Base-by-base conservation (phyloP, 2,113 vertebrate species). In the Hassar affinis region DNA sequence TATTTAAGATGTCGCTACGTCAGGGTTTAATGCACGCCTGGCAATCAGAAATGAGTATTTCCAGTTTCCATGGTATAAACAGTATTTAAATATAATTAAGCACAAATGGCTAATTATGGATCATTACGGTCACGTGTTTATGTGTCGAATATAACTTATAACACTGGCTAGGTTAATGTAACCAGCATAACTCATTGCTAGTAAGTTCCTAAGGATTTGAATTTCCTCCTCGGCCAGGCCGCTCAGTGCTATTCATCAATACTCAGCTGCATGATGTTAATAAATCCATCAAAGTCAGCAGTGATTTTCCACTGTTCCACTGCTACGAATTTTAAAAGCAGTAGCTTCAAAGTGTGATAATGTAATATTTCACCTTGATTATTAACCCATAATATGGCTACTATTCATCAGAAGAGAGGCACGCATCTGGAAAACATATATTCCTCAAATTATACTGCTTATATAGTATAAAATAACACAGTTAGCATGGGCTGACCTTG, bases 291-390 rank as follows among this genome's bases (percentile, higher is more conserved):
- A 80, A 84, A 82, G 6, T 79, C 38, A 86, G 62, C 89, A 79
- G 78, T 42, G 80, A 87, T 85, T 88, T 88, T 91, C 86, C 87
- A 86, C 88, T 22, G 84, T 88, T 91, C 86, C 87, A 86, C 88
- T 22, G 84, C 87, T 75, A 84, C n/a, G 69, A 69, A 74, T 75
- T 47, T 33, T 56, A 30, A 10, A 52, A 6, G 20, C 69, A 47
- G 33, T 18, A 66, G 6, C 38, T 68, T 33, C 62, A 35, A 66
- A 35, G 14, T 38, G 33, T 1, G 10, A 45, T 15, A 68, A 68
- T 8, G 20, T 7, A 35, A 45, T 45, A 71, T 71, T 71, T 45
- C 12, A 69, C 4, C 25, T 22, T 14, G 22, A 45, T 14, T 25
- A 71, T 25, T 45, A 71, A 45, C 38, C 42, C 8, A n/a, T 20